These are phyloP conservation scores for Lethenteron camtschaticum DNA, from an alignment of 2,113 vertebrate genomes.

Conservation along the genomic window DNA sequence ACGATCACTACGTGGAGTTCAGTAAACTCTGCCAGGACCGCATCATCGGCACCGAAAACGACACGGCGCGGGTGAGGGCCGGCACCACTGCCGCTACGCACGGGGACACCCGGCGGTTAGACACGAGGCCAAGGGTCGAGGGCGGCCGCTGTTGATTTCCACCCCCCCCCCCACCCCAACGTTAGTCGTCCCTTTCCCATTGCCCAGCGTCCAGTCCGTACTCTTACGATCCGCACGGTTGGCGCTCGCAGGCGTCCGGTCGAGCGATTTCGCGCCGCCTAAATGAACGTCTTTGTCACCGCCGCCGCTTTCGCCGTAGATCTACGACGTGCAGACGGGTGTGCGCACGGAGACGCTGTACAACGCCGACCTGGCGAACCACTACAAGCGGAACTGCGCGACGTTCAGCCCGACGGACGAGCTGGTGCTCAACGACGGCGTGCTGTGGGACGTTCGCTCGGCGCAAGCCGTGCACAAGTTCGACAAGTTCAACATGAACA, in stretches of 20 bases:
- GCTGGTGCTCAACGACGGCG: constrained; percentile 91
- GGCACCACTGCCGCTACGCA: too few species aligned
- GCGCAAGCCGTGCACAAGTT: constrained; percentile 96
- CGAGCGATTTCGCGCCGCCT: too few species aligned
- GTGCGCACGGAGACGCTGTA: constrained; percentile 87
- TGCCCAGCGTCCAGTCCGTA: too few species aligned
- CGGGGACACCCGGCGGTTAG: too few species aligned
- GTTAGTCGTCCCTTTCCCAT: too few species aligned
- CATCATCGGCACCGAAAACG: constrained; percentile 91
- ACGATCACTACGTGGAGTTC: constrained; percentile 97
- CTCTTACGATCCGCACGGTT: too few species aligned
- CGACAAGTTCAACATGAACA: constrained; percentile 99
- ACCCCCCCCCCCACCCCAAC: too few species aligned
- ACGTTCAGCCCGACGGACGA: constrained; percentile 97
- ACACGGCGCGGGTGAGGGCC: constrained; percentile 61
- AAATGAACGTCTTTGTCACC: too few species aligned
- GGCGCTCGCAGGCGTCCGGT: too few species aligned
- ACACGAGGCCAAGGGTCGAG: too few species aligned
- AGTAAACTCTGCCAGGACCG: constrained; percentile 95
- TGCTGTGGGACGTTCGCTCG: constrained; percentile 88
- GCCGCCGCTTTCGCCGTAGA: constrained; percentile 23
- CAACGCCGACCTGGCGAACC: constrained; percentile 95
- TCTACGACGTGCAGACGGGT: constrained; percentile 96
- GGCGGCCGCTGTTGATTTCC: too few species aligned
- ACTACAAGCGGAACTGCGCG: constrained; percentile 97